These are phyloP conservation scores for Sitobion miscanthi DNA, from an alignment of 1,140 invertebrate genomes.

Conservation along the genomic window DNA sequence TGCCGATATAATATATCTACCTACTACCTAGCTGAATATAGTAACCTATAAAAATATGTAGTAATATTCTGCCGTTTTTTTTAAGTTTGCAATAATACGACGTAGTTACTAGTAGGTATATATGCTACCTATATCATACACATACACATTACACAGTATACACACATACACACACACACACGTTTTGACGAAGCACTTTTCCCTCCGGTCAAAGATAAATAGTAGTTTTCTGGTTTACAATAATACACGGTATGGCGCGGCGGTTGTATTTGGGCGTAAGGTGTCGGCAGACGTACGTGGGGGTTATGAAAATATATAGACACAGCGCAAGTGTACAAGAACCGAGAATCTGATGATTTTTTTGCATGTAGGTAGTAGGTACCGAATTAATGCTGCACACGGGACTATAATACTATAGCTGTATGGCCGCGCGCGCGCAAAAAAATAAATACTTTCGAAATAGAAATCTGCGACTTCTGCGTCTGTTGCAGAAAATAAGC, in stretches of 20 bases:
- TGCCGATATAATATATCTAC: too few relatives aligned
- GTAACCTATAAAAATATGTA: not conserved
- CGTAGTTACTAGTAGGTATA: not conserved
- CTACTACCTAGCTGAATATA: not conserved
- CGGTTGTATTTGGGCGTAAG: conserved; percentile 28
- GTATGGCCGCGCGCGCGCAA: not conserved
- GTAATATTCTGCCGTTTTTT: not conserved
- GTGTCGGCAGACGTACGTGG: conserved; percentile 33
- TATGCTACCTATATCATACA: not conserved
- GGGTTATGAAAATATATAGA: conserved; percentile 32
- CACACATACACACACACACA: not conserved
- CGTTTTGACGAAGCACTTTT: not conserved
- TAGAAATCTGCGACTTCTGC: conserved; percentile 23
- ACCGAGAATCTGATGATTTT: not conserved
- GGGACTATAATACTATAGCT: not conserved
- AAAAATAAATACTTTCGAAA: conserved; percentile 40
- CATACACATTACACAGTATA: not conserved
- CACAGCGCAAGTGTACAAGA: not conserved
- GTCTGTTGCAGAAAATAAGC: not conserved
- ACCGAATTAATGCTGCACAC: conserved; percentile 43
- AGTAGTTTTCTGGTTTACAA: conserved; percentile 36
- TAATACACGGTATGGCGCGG: not conserved
- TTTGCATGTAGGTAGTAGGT: conserved; percentile 26
- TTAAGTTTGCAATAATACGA: not conserved
- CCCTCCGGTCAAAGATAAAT: not conserved